Percentiles rank a stretch among this genome's conserved stretches.
phyloP scores from a whole-genome alignment of 2,113 vertebrate genomes.

The Melanotaenia duboulayi region DNA sequence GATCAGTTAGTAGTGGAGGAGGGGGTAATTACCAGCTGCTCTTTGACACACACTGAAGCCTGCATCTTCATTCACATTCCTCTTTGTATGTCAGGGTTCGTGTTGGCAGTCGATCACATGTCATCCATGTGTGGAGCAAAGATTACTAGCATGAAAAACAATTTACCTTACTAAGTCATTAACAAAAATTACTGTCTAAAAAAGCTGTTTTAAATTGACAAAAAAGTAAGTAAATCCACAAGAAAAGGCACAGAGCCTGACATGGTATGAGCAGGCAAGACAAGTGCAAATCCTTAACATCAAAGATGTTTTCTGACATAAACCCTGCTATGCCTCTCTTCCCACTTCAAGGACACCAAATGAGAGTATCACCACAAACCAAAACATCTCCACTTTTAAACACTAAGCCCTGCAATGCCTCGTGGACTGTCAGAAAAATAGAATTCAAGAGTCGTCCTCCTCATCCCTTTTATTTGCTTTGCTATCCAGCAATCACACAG shows the following conservation, averaged over 20 bases:
- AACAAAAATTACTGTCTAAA: slow-evolving; percentile 13
- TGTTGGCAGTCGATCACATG: slow-evolving; percentile 14
- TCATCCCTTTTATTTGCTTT: slow-evolving; percentile 34
- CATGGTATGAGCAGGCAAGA: slow-evolving; percentile 7
- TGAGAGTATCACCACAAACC: background rate
- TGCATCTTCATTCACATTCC: slow-evolving; percentile 8
- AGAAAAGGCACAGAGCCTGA: slow-evolving; percentile 6
- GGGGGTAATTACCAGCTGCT: slow-evolving; percentile 16
- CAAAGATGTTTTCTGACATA: slow-evolving; percentile 42
- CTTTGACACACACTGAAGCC: slow-evolving; percentile 8
- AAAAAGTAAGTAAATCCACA: slow-evolving; percentile 20
- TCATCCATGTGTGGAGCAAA: slow-evolving; percentile 17
- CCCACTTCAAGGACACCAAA: slow-evolving; percentile 43
- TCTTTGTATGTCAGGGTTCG: slow-evolving; percentile 13
- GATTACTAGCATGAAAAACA: slow-evolving; percentile 9
- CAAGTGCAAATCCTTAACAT: slow-evolving; percentile 51
- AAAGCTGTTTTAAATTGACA: slow-evolving; percentile 23
- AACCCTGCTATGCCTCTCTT: slow-evolving; percentile 20
- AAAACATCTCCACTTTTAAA: slow-evolving; percentile 31
- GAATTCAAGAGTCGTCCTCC: slow-evolving; percentile 4
- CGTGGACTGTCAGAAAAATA: slow-evolving; percentile 17
- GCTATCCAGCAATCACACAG: slow-evolving; percentile 15
- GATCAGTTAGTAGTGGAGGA: slow-evolving; percentile 9
- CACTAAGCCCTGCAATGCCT: background rate
- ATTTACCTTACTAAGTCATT: background rate